These are phyloP conservation scores for Anastrepha obliqua DNA, from an alignment of 1,140 invertebrate genomes.

Conservation along the genomic window DNA sequence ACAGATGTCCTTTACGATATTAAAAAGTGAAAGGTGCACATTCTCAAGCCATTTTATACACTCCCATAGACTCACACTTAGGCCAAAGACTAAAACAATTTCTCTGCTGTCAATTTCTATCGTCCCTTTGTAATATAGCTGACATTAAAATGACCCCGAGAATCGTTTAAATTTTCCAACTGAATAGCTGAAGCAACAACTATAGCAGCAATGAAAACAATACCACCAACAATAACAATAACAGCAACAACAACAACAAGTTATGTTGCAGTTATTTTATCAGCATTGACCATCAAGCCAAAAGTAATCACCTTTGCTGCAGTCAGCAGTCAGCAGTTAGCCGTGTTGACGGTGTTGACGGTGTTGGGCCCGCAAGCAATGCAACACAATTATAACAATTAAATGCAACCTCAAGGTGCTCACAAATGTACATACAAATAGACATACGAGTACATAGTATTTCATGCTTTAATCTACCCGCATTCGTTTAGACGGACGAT, in stretches of 20 bases:
- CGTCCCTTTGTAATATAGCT: no score
- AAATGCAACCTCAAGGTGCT: background rate
- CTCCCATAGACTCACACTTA: no score
- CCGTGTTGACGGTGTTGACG: background rate
- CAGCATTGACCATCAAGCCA: background rate
- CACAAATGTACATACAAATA: background rate
- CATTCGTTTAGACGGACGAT: background rate
- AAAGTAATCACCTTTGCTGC: conserved; percentile 20
- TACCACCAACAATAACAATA: background rate
- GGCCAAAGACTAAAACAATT: no score
- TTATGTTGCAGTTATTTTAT: conserved; percentile 19
- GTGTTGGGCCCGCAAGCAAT: background rate
- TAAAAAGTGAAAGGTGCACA: no score
- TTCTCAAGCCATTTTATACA: no score
- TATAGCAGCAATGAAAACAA: background rate
- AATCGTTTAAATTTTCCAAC: background rate
- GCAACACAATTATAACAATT: background rate
- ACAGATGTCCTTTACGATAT: no score
- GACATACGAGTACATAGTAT: background rate
- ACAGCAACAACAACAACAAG: background rate
- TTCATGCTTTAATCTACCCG: background rate
- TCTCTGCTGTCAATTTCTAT: no score
- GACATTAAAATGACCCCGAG: background rate
- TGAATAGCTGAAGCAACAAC: background rate
- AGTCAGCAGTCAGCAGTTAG: background rate